A percentile compares a stretch with the other conserved stretches of the same genome.
phyloP scores from a whole-genome alignment of 1,140 invertebrate genomes.

The Drosophila kikkawai region DNA sequence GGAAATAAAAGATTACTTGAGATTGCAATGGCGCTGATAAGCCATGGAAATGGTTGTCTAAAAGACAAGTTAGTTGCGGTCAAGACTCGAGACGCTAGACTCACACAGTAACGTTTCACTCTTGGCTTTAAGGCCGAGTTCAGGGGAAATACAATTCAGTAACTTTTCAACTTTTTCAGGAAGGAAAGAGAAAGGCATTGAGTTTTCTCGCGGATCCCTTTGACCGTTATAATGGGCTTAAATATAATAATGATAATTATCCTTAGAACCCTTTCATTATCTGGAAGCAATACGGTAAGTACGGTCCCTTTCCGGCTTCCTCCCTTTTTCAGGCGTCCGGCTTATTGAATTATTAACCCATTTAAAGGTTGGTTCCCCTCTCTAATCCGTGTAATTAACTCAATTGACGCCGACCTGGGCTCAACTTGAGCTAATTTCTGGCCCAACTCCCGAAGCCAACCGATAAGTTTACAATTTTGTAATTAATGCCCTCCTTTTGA shows the following conservation, averaged over 20 bases:
- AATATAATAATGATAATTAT: slow-evolving; percentile 32
- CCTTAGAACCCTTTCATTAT: slow-evolving; percentile 11
- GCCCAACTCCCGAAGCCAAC: neutral
- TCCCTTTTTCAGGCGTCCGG: slow-evolving; percentile 9
- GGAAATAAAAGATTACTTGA: slow-evolving; percentile 44
- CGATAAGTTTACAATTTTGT: slow-evolving; percentile 46
- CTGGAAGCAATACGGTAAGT: slow-evolving; percentile 6
- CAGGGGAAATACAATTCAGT: neutral
- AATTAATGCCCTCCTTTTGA: slow-evolving; percentile 61
- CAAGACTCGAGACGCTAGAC: slow-evolving; percentile 17
- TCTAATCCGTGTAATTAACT: slow-evolving; percentile 62
- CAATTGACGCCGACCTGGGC: slow-evolving; percentile 32
- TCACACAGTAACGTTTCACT: slow-evolving; percentile 8
- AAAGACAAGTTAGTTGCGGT: slow-evolving; percentile 48
- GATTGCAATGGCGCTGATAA: slow-evolving; percentile 47
- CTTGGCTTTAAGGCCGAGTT: slow-evolving; percentile 18
- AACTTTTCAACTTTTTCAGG: slow-evolving; percentile 7
- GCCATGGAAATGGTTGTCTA: slow-evolving; percentile 42
- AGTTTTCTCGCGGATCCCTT: neutral
- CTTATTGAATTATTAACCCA: slow-evolving; percentile 56
- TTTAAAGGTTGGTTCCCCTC: slow-evolving; percentile 36
- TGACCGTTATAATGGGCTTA: neutral
- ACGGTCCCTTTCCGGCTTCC: slow-evolving; percentile 20
- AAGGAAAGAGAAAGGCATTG: neutral
- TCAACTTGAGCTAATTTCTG: slow-evolving; percentile 20